Percentiles rank a stretch among this genome's conserved stretches.
These are phyloP conservation scores for Coluber constrictor DNA, from an alignment of 2,797 vertebrate genomes.

Conservation along the genomic window DNA sequence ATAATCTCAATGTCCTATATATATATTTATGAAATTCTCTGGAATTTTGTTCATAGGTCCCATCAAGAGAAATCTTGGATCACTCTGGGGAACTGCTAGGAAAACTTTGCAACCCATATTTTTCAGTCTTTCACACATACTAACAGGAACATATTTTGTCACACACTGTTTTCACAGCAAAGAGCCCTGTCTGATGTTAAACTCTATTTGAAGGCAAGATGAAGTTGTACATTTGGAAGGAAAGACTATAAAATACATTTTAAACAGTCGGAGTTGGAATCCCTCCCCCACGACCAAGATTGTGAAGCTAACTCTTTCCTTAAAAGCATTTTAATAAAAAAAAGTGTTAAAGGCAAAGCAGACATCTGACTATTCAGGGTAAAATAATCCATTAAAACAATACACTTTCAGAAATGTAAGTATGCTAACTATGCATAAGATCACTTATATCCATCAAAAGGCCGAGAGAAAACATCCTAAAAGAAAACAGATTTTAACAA, in stretches of 20 bases:
- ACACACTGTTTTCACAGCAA: neutral
- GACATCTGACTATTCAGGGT: neutral
- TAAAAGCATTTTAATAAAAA: neutral
- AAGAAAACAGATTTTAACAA: neutral
- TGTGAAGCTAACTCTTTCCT: neutral
- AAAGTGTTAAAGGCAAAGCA: neutral
- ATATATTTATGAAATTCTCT: neutral
- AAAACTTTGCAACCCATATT: neutral
- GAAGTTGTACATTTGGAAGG: neutral
- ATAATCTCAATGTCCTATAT: neutral
- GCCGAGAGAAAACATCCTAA: neutral
- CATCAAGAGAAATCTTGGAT: neutral
- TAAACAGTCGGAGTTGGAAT: neutral
- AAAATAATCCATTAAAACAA: neutral
- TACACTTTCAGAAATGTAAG: neutral
- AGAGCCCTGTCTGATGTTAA: neutral
- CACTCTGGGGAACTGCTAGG: neutral
- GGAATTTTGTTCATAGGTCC: neutral
- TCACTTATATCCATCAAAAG: neutral
- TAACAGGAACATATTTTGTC: neutral
- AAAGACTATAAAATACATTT: neutral
- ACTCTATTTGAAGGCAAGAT: neutral
- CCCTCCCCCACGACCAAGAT: neutral
- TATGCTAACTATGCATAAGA: neutral
- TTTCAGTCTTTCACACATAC: neutral